Evolutionary conservation across 2,888 invertebrate species (phyloP).

Genomic region (Nycteola revayana): DNA sequence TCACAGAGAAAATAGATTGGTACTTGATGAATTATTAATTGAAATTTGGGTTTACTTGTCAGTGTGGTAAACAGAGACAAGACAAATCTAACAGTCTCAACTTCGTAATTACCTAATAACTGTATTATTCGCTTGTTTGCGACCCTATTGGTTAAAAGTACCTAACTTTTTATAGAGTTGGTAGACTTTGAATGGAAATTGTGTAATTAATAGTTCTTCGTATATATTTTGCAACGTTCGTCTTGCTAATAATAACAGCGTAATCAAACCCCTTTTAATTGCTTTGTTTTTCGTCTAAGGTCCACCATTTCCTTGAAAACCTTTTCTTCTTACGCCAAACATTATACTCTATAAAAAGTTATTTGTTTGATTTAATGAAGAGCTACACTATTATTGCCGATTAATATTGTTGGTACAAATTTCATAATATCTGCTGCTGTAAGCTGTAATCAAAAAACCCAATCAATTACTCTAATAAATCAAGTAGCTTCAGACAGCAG

Average conservation of each 20-base stretch:
- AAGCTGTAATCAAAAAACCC: conserved; percentile 20
- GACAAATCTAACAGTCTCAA: too few relatives aligned
- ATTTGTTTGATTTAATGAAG: too few relatives aligned
- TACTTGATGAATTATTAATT: neutral
- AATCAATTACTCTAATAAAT: conserved; percentile 27
- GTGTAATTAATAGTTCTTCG: conserved; percentile 8
- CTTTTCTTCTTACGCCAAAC: too few relatives aligned
- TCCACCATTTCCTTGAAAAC: too few relatives aligned
- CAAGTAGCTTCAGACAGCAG: too few relatives aligned
- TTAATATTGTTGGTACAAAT: conserved; percentile 21
- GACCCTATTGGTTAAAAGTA: neutral
- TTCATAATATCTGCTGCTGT: conserved; percentile 19
- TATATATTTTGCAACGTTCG: conserved; percentile 10
- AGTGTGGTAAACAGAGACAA: too few relatives aligned
- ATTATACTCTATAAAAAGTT: too few relatives aligned
- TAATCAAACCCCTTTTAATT: conserved; percentile 4
- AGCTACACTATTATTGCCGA: too few relatives aligned
- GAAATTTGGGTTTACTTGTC: too few relatives aligned
- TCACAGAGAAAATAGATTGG: conserved; percentile 3
- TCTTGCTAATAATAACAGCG: too few relatives aligned
- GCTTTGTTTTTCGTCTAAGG: conserved; percentile 8
- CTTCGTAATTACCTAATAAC: too few relatives aligned
- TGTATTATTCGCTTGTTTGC: too few relatives aligned
- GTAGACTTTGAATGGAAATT: conserved; percentile 11
- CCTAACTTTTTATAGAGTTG: conserved; percentile 6